Evolutionary conservation across 1,140 invertebrate species (phyloP), one percentile per base, ranked within the genome.

Genomic region (Trachymyrmex septentrionalis): DNA sequence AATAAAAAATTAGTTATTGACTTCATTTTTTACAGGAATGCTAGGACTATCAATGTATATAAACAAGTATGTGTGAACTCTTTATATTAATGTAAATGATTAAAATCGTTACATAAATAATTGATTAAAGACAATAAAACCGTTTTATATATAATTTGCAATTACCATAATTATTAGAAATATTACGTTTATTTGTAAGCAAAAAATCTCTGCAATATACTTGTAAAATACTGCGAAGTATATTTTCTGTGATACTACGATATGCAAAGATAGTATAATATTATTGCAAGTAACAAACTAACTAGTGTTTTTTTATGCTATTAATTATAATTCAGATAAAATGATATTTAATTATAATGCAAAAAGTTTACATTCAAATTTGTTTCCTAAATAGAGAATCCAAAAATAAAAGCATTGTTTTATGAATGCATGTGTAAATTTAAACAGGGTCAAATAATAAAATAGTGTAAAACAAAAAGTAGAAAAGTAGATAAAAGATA

Each of bases 181-280:
- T 95, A 91, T 96, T 77, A 66, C 7, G n/a, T 82, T 71, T 57
- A 59, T 76, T 69, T 67, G 14, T 84, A 89, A 5, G 34, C 6
- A 96, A 97, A 92, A 92, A 96, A 96, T 78, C 96, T 95, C 87
- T 96, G 95, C 95, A 87, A 96, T 96, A 6, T 98, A 57, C 2
- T 97, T 95, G 73, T 98, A 98, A 24, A 97, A 96, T 77, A 95
- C 76, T 86, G 93, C 92, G 59, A 53, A 80, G 19, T 86, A 84
- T 14, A 86, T 44, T 80, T 88, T 86, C 89, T 92, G 88, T 89
- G 85, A 88, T 88, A 90, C 71, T 86, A 86, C 67, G 61, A 69
- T 76, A 34, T 66, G 50, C 34, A 86, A 87, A 63, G 12, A 19
- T 86, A 82, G 73, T 89, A 85, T 90, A 75, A 94, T 92, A 92